Evolutionary conservation across 2,797 vertebrate genomes (phyloP).

Genomic region (Trachops cirrhosus): DNA sequence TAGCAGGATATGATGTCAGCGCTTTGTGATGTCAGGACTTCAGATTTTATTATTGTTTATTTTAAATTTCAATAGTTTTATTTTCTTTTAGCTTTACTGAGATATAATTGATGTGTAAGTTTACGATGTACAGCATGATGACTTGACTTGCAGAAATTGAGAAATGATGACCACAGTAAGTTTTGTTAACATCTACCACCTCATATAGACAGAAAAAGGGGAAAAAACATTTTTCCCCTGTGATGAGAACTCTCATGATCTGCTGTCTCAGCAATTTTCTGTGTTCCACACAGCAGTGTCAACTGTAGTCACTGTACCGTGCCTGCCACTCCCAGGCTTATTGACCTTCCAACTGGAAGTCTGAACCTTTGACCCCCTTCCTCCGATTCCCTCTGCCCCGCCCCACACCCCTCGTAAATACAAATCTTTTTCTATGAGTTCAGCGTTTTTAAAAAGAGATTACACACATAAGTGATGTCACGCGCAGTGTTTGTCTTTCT

Average conservation of each 20-base stretch:
- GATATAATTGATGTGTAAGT: not conserved
- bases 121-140: not conserved
- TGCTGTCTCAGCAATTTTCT: not conserved
- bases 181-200: not conserved
- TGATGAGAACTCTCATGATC: not conserved
- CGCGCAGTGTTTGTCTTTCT: not conserved
- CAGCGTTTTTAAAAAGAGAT: not conserved
- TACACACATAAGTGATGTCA: not conserved
- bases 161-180: not conserved
- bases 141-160: not conserved
- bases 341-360: not conserved
- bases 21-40: not conserved
- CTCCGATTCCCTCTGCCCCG: not conserved
- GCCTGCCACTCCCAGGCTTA: not conserved
- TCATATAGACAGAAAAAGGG: not conserved
- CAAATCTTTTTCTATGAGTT: not conserved
- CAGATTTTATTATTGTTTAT: not conserved
- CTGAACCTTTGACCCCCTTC: not conserved
- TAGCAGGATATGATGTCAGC: not conserved
- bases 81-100: not conserved
- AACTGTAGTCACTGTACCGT: not conserved
- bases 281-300: not conserved
- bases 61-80: not conserved
- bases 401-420: not conserved
- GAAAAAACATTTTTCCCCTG: not conserved